phyloP scores from a whole-genome alignment of 2,888 invertebrate species.

The Nineta flava region DNA sequence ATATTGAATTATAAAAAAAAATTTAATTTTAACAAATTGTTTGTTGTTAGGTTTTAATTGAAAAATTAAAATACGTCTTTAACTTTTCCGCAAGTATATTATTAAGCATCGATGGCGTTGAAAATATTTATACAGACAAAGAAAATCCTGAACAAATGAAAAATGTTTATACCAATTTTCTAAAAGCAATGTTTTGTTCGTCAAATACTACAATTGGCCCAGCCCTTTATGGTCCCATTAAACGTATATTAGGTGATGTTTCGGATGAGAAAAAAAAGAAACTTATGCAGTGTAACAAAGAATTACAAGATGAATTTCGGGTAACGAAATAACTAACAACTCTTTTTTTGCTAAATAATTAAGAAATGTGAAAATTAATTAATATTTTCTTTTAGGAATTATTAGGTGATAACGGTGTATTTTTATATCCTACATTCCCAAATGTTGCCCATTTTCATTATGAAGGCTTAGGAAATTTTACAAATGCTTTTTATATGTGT shows the following conservation, averaged over 20 bases:
- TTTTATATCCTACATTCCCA: slow-evolving; percentile 52
- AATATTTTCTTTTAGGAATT: slow-evolving; percentile 31
- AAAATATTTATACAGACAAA: slow-evolving; percentile 47
- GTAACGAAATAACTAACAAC: slow-evolving; percentile 22
- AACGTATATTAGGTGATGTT: slow-evolving; percentile 40
- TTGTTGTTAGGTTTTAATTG: slow-evolving; percentile 36
- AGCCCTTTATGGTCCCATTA: slow-evolving; percentile 39
- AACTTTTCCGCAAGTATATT: slow-evolving; percentile 43
- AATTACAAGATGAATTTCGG: slow-evolving; percentile 43
- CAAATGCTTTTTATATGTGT: slow-evolving; percentile 61
- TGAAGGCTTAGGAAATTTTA: slow-evolving; percentile 45
- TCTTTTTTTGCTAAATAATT: not conserved
- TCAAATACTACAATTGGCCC: slow-evolving; percentile 37
- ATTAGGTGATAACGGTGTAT: slow-evolving; percentile 48
- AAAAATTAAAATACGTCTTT: slow-evolving; percentile 45
- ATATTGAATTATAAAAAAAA: not conserved
- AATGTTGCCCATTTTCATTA: slow-evolving; percentile 50
- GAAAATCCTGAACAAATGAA: slow-evolving; percentile 13
- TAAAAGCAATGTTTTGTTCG: slow-evolving; percentile 24
- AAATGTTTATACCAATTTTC: not conserved
- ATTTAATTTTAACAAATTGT: not conserved
- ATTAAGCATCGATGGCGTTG: slow-evolving; percentile 42
- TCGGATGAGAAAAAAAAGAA: slow-evolving; percentile 38
- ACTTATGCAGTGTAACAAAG: slow-evolving; percentile 27
- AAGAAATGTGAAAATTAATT: slow-evolving; percentile 13